Base-by-base conservation (phyloP, 2,797 vertebrate genomes). In the Cossypha dichroa region DNA sequence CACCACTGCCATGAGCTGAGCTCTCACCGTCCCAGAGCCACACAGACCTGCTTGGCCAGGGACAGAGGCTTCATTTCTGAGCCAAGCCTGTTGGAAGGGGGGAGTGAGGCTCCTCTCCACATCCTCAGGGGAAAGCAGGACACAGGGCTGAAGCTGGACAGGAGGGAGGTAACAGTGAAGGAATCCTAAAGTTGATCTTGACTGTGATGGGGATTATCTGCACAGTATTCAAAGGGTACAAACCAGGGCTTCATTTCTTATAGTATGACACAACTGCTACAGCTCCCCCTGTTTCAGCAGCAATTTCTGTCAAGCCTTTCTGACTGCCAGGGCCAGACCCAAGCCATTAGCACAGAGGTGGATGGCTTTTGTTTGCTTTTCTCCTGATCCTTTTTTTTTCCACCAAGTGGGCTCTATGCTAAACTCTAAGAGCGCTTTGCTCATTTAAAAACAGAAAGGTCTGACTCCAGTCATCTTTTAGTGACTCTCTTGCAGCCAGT, bases 391-490 rank as follows among this genome's bases (percentile, higher is more conserved):
- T 31, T 52, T 41, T 60, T 33, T 33, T 41, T 60, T 87, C 62
- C 26, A 7, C 31, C 20, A 48, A 88, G 75, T 36, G 49, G 26
- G 29, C 8, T 83, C 58, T 60, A 46, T 22, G 5, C 49, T 85
- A 11, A 83, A 75, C 6, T 7, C 29, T 76, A 56, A 55, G 76
- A 78, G 67, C 33, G 40, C 43, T 91, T 91, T 10, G 2, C 79
- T 94, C 51, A 43, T 81, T 93, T 93, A 49, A 84, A 94, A 92
- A 93, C 73, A 94, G 66, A 94, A 94, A 95, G 76, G 82, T 95
- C 87, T 91, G 52, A 83, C 56, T 58, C 76, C 63, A 70, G 93
- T 66, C 89, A 94, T 88, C 66, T 34, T 79, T 83, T 93, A 91
- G 79, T 79, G 66, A 91, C 91, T 92, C 55, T 23, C 63, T 76